Evolutionary conservation across 1,140 invertebrate genomes (phyloP).

Genomic region (Drosophila dunni): DNA sequence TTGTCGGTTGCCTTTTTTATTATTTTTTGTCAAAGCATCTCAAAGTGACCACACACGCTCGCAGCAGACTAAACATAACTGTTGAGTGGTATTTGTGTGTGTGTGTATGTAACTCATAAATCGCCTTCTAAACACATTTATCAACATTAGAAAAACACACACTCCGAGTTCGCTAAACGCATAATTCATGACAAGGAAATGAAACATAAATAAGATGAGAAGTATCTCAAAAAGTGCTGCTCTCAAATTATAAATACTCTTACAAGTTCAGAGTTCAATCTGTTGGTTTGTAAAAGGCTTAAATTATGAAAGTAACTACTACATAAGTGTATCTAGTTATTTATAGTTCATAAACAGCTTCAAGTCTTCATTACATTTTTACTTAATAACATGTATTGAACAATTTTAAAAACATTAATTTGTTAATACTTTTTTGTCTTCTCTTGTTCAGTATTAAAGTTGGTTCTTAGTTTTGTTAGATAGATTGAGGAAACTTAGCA

Average conservation of each 20-base stretch:
- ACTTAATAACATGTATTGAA: no score
- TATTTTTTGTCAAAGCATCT: constrained; percentile 29
- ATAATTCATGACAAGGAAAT: constrained; percentile 73
- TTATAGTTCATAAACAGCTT: no score
- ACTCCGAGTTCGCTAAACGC: constrained; percentile 37
- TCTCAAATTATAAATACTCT: constrained; percentile 44
- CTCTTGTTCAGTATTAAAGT: no score
- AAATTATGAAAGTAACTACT: no score
- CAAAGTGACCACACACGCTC: constrained; percentile 54
- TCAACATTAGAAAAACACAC: constrained; percentile 61
- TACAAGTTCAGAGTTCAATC: no score
- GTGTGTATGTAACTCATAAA: constrained; percentile 37
- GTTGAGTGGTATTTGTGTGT: constrained; percentile 35
- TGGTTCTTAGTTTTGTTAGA: no score
- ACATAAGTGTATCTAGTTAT: no score
- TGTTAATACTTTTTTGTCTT: no score
- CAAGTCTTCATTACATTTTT: no score
- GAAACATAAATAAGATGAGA: constrained; percentile 59
- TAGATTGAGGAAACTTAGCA: no score
- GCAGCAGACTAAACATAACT: constrained; percentile 14
- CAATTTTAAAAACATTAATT: no score
- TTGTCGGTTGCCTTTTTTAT: constrained; percentile 35
- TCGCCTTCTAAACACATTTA: constrained; percentile 51
- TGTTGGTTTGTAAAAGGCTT: no score
- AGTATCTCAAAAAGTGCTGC: neutral